Conservation (phyloP, 2,797 vertebrate species). For the Masticophis lateralis region DNA sequence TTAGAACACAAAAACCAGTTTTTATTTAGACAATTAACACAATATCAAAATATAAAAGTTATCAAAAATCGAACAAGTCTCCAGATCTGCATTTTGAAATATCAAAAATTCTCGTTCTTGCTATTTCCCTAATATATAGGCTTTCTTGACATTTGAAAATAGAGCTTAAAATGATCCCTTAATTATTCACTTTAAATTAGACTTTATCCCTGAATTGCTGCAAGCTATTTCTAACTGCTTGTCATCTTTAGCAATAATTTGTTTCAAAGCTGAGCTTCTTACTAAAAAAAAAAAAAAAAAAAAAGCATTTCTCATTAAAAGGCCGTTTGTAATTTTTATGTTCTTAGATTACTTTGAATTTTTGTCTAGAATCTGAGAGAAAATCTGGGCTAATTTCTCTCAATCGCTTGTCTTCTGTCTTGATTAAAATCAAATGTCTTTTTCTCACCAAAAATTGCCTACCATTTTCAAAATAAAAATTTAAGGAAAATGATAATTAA, state of each 20-base stretch:
- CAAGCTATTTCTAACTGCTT: conserved; percentile 11
- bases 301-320: neutral
- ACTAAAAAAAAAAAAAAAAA: neutral
- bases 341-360: neutral
- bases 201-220: conserved; percentile 27
- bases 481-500: neutral
- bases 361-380: neutral
- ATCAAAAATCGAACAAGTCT: neutral
- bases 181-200: conserved; percentile 31
- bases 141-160: conserved; percentile 22
- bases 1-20: neutral
- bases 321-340: neutral
- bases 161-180: conserved; percentile 30
- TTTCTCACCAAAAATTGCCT: neutral
- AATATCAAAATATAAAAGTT: neutral
- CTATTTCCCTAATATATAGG: conserved; percentile 9
- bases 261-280: neutral
- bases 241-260: conserved; percentile 24
- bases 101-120: neutral
- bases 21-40: neutral
- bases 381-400: neutral
- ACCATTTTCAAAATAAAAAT: neutral
- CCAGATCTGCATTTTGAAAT: neutral
- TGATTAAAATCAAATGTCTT: neutral
- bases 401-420: neutral